Percentiles rank a stretch among this genome's conserved stretches.
Conservation (phyloP, 2,113 vertebrate genomes). For the Eclectus roratus region DNA sequence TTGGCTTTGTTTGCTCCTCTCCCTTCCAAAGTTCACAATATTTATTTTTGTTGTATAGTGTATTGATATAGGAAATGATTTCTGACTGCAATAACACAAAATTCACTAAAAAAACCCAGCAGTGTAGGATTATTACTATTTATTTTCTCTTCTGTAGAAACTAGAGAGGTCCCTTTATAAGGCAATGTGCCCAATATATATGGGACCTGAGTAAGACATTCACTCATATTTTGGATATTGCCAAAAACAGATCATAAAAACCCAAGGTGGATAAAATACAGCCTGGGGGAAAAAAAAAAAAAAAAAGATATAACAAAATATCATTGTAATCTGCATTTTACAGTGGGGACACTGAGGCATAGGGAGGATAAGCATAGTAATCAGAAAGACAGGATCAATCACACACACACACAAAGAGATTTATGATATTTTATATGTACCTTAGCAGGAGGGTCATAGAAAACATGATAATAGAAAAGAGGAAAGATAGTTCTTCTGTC, state of each 20-base stretch:
- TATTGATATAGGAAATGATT: neutral
- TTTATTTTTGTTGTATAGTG: neutral
- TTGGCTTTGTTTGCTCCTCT: neutral
- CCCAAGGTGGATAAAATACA: neutral
- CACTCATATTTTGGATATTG: neutral
- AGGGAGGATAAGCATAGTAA: neutral
- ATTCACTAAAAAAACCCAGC: neutral
- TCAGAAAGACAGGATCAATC: neutral
- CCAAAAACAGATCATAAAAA: neutral
- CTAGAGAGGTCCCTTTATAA: neutral
- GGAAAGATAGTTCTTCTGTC: neutral
- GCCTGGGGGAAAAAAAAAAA: fast-evolving
- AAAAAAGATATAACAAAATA: neutral
- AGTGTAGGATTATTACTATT: neutral
- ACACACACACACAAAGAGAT: fast-evolving
- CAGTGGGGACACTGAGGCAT: neutral
- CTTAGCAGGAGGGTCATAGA: neutral
- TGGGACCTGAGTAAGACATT: neutral
- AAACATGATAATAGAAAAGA: neutral
- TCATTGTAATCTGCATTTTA: neutral
- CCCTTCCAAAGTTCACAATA: neutral
- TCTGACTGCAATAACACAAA: neutral
- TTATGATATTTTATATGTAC: neutral
- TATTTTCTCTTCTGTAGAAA: neutral
- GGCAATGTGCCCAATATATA: neutral